phyloP scores from a whole-genome alignment of 2,797 vertebrate genomes.

The Oophaga sylvatica region DNA sequence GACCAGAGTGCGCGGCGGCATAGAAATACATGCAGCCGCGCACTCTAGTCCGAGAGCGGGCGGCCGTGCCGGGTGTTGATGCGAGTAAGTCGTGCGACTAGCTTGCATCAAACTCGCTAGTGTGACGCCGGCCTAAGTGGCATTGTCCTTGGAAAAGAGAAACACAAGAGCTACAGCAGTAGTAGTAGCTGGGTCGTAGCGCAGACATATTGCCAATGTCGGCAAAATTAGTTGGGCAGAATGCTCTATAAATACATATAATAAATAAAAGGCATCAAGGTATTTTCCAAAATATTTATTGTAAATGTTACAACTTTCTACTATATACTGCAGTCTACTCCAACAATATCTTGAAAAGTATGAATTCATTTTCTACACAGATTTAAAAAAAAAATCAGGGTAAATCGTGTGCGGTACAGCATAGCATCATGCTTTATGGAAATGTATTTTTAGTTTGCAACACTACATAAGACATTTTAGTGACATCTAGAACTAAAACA shows the following conservation, averaged over 20 bases:
- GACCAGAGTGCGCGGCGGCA: too few relatives aligned
- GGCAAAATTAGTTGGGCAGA: not conserved
- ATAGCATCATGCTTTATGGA: not conserved
- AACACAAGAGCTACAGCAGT: not conserved
- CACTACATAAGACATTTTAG: too few relatives aligned
- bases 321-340: not conserved
- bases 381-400: not conserved
- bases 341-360: not conserved
- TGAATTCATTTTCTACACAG: not conserved
- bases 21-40: too few relatives aligned
- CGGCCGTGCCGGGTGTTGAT: too few relatives aligned
- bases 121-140: not conserved
- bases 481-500: too few relatives aligned
- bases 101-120: too few relatives aligned
- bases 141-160: not conserved
- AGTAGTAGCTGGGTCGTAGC: not conserved
- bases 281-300: constrained; percentile 4
- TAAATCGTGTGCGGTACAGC: not conserved
- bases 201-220: too few relatives aligned
- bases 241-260: not conserved
- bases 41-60: too few relatives aligned
- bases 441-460: not conserved
- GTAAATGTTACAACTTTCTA: not conserved
- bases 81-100: too few relatives aligned
- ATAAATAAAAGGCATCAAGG: not conserved